These are phyloP conservation scores for Naja naja DNA, from an alignment of 2,113 vertebrate species.

Conservation along the genomic window DNA sequence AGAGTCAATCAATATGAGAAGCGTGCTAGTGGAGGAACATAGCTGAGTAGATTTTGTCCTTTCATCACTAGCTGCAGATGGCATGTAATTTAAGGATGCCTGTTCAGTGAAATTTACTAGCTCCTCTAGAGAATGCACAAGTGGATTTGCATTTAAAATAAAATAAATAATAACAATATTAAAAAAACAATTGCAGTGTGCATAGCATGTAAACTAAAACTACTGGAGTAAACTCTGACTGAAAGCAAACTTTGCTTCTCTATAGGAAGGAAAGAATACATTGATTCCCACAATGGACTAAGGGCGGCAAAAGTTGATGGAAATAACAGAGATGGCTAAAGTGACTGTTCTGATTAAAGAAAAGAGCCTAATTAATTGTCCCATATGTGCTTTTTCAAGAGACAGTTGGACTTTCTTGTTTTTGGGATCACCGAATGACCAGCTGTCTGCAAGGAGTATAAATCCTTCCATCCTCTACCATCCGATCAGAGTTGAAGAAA, in stretches of 20 bases:
- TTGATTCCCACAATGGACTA: neutral
- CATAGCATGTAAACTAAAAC: slow-evolving; percentile 71
- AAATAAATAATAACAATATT: slow-evolving; percentile 56
- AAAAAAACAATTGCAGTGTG: slow-evolving; percentile 63
- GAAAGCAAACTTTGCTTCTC: slow-evolving; percentile 30
- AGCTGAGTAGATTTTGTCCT: slow-evolving; percentile 85
- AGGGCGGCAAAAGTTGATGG: neutral
- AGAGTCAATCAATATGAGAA: slow-evolving; percentile 73
- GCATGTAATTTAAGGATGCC: slow-evolving; percentile 78
- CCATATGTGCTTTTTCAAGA: no score
- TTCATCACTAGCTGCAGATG: slow-evolving; percentile 79
- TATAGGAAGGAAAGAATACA: neutral
- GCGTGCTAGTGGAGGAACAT: slow-evolving; percentile 79
- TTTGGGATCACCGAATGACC: no score
- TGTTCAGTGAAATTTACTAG: slow-evolving; percentile 78
- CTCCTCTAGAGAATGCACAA: slow-evolving; percentile 79
- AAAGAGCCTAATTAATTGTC: neutral
- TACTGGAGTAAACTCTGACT: slow-evolving; percentile 77
- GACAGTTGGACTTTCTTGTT: no score
- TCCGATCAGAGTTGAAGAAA: no score
- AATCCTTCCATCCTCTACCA: no score
- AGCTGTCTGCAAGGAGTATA: no score
- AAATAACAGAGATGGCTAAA: neutral
- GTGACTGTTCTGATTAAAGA: neutral
- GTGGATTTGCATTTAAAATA: slow-evolving; percentile 73